Evolutionary conservation across 2,888 invertebrate species (phyloP).

Genomic region (Hyposoter dolosus): DNA sequence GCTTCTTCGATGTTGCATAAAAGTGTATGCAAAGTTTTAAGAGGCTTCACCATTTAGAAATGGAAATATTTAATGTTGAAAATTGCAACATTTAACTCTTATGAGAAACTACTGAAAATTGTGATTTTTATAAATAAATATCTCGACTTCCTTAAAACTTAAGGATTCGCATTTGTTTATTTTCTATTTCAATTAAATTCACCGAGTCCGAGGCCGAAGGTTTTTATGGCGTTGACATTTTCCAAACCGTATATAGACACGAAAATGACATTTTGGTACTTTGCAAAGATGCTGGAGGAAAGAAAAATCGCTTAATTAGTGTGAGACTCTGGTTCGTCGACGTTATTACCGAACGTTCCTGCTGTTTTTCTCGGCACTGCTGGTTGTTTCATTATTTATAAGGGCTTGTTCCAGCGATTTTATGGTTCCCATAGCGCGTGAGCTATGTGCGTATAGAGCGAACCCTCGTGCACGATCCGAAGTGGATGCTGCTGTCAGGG

Average conservation of each 20-base stretch:
- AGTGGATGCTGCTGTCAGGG: constrained; percentile 50
- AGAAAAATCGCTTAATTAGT: constrained; percentile 61
- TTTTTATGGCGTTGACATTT: too few relatives aligned
- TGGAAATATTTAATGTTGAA: too few relatives aligned
- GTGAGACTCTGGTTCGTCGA: constrained; percentile 16
- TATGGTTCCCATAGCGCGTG: constrained; percentile 80
- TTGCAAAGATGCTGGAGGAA: not conserved
- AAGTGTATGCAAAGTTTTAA: too few relatives aligned
- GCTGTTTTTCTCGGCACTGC: constrained; percentile 2
- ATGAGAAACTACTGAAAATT: too few relatives aligned
- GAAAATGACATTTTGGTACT: too few relatives aligned
- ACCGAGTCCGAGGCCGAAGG: not conserved
- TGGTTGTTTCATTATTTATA: constrained; percentile 70
- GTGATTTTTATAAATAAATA: too few relatives aligned
- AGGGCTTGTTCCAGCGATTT: constrained; percentile 74
- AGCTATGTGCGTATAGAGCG: constrained; percentile 46
- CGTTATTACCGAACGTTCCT: constrained; percentile 33
- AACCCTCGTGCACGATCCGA: constrained; percentile 36
- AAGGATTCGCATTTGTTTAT: not conserved
- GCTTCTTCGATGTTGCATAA: too few relatives aligned
- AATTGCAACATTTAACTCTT: too few relatives aligned
- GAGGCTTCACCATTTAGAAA: too few relatives aligned
- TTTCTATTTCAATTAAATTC: not conserved
- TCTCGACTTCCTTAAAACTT: too few relatives aligned
- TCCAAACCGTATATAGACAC: too few relatives aligned